phyloP scores from a whole-genome alignment of 2,888 invertebrate genomes.

The Salticus scenicus region DNA sequence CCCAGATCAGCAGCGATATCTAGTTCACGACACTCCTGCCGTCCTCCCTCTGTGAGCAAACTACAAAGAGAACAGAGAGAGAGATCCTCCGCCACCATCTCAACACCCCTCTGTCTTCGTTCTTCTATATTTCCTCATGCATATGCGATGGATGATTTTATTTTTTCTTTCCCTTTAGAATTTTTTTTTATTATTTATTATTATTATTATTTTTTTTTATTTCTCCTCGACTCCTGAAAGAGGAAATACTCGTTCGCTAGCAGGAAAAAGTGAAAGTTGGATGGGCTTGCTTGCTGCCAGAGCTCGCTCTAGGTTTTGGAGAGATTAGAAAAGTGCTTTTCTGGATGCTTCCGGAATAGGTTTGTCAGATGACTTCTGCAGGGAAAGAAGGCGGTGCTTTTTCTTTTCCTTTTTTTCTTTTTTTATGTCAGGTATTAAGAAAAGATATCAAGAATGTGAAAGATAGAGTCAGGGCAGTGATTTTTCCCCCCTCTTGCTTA shows the following conservation, averaged over 20 bases:
- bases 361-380: background rate
- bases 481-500: no score
- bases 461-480: no score
- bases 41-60: background rate
- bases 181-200: no score
- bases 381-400: background rate
- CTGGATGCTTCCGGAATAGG: background rate
- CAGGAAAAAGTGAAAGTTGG: conserved; percentile 1
- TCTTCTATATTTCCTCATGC: conserved; percentile 5
- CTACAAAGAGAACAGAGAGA: background rate
- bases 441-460: no score
- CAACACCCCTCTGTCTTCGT: background rate
- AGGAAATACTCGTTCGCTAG: background rate
- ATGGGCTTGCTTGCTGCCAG: background rate
- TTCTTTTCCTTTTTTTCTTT: background rate
- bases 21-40: conserved; percentile 11
- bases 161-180: no score
- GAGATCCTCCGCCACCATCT: background rate
- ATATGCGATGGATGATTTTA: background rate
- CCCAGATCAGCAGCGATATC: background rate
- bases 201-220: background rate
- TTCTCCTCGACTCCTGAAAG: background rate
- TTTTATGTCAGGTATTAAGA: no score
- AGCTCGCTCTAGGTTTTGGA: background rate
- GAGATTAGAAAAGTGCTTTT: background rate